Evolutionary conservation across 2,888 invertebrate genomes (phyloP).

Genomic region (Pogonocherus hispidulus): DNA sequence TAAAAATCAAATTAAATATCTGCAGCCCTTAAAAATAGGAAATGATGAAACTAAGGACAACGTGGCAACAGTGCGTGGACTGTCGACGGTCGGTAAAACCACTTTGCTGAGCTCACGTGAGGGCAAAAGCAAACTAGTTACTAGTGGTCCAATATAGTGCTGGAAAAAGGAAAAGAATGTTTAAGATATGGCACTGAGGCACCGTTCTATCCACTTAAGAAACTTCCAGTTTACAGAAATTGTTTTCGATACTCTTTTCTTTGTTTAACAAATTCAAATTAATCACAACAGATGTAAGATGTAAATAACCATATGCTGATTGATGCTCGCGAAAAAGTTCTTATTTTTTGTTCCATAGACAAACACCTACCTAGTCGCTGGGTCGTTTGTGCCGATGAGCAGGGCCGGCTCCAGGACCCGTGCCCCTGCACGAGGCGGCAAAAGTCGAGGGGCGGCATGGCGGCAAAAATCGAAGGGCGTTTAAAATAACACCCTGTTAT

Average conservation of each 20-base stretch:
- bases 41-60: not conserved
- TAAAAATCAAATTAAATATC: no score
- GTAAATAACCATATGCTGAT: not conserved
- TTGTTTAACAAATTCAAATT: not conserved
- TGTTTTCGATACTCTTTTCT: not conserved
- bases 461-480: no score
- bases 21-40: no score
- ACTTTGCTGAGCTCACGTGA: slow-evolving; percentile 48
- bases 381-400: no score
- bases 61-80: slow-evolving; percentile 35
- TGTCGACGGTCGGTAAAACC: slow-evolving; percentile 50
- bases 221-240: not conserved
- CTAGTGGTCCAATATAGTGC: slow-evolving; percentile 24
- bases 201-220: slow-evolving; percentile 3
- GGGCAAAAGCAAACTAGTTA: slow-evolving; percentile 29
- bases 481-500: no score
- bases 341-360: not conserved
- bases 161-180: slow-evolving; percentile 26
- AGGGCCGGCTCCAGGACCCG: no score
- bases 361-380: no score
- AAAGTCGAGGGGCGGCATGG: no score
- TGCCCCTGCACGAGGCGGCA: no score
- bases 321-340: not conserved
- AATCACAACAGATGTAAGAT: not conserved
- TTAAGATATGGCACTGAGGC: slow-evolving; percentile 22